phyloP scores from a whole-genome alignment of 2,113 vertebrate genomes.

The Sminthopsis crassicaudata region DNA sequence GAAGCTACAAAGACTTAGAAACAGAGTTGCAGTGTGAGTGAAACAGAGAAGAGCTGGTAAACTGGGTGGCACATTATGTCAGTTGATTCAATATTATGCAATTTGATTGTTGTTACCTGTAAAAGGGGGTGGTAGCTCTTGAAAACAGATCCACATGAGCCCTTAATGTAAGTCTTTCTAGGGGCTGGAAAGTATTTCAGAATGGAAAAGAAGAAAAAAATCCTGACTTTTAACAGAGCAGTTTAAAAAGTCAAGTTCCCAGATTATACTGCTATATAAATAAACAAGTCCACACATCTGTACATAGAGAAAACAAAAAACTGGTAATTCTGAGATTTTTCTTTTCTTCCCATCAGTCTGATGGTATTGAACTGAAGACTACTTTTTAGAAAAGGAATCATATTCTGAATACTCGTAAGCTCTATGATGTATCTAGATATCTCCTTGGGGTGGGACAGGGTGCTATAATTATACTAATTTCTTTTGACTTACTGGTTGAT shows the following conservation, averaged over 20 bases:
- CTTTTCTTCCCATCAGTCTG: slow-evolving; percentile 21
- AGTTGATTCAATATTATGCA: background rate
- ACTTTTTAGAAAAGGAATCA: slow-evolving; percentile 28
- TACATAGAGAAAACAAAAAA: slow-evolving; percentile 36
- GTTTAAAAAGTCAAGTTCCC: slow-evolving; percentile 54
- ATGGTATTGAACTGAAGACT: slow-evolving; percentile 30
- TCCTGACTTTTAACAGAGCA: slow-evolving; percentile 52
- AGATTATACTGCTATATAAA: slow-evolving; percentile 51
- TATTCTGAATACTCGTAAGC: slow-evolving; percentile 37
- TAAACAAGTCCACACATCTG: slow-evolving; percentile 52
- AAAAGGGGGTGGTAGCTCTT: background rate
- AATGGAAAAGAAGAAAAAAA: background rate
- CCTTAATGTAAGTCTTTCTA: slow-evolving; percentile 32
- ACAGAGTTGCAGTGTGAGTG: background rate
- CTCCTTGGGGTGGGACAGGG: slow-evolving; percentile 52
- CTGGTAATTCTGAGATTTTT: slow-evolving; percentile 44
- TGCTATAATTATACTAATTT: slow-evolving; percentile 72
- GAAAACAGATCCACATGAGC: slow-evolving; percentile 5
- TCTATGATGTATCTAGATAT: background rate
- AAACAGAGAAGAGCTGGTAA: background rate
- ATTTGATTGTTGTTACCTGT: slow-evolving; percentile 21
- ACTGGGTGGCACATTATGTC: slow-evolving; percentile 12
- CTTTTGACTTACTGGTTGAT: slow-evolving; percentile 59
- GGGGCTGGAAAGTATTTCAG: slow-evolving; percentile 12
- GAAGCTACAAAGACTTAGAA: background rate